A percentile compares a stretch with the other conserved stretches of the same genome.
phyloP scores from a whole-genome alignment of 2,888 invertebrate species.

The Drosophila borealis region DNA sequence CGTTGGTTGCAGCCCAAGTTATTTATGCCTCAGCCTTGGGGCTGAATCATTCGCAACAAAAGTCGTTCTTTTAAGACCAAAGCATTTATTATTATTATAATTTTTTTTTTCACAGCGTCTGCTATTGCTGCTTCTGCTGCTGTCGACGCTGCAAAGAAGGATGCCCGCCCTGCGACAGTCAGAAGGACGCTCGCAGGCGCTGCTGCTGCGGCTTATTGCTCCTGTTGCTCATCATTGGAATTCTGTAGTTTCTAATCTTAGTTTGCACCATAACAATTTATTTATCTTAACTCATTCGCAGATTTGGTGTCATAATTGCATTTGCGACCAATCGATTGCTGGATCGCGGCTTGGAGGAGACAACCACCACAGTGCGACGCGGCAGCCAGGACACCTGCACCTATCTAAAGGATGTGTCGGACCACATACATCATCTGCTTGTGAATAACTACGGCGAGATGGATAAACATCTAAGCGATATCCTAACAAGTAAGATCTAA shows the following conservation, averaged over 20 bases:
- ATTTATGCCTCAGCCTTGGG: too few relatives aligned
- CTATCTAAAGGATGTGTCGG: slow-evolving; percentile 90
- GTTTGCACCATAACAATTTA: neutral
- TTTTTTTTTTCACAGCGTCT: slow-evolving; percentile 63
- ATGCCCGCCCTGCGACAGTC: slow-evolving; percentile 93
- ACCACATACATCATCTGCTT: slow-evolving; percentile 90
- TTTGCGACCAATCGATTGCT: slow-evolving; percentile 95
- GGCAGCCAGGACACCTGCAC: slow-evolving; percentile 89
- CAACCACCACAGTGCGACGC: slow-evolving; percentile 87
- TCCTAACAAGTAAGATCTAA: slow-evolving; percentile 88
- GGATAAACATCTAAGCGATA: slow-evolving; percentile 87
- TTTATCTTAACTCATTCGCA: slow-evolving; percentile 77
- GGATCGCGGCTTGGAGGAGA: slow-evolving; percentile 89
- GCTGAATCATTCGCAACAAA: too few relatives aligned
- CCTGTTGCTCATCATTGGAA: slow-evolving; percentile 90
- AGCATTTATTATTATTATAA: neutral
- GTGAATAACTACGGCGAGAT: slow-evolving; percentile 91
- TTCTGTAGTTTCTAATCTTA: slow-evolving; percentile 41
- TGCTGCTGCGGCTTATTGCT: slow-evolving; percentile 91
- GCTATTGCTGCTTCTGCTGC: slow-evolving; percentile 91
- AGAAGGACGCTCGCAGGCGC: slow-evolving; percentile 92
- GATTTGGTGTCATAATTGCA: slow-evolving; percentile 96
- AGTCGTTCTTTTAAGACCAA: too few relatives aligned
- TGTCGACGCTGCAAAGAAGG: slow-evolving; percentile 90
- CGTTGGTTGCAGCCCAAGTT: too few relatives aligned